These are phyloP conservation scores for Phocoena sinus DNA, from an alignment of 2,113 vertebrate genomes.

Conservation along the genomic window DNA sequence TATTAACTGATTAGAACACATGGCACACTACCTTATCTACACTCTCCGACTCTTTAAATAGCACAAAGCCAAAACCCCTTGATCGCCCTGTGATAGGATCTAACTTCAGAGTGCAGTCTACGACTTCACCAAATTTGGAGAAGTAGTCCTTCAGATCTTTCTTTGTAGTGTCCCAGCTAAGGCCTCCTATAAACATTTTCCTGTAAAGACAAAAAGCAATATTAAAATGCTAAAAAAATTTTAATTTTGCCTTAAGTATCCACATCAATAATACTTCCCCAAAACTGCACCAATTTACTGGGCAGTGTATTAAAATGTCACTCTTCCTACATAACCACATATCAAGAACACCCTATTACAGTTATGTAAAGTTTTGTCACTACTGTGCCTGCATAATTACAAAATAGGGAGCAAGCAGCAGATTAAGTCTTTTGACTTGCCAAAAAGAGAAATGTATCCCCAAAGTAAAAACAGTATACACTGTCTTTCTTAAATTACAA, in stretches of 20 bases:
- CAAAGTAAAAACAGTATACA: background rate
- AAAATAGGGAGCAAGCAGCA: conserved; percentile 43
- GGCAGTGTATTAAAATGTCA: conserved; percentile 47
- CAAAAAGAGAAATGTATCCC: background rate
- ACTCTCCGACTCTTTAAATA: conserved; percentile 96
- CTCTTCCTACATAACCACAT: background rate
- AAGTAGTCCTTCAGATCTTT: conserved; percentile 99
- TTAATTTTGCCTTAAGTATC: conserved; percentile 23
- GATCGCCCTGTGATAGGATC: conserved; percentile 98
- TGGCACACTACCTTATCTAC: conserved; percentile 92
- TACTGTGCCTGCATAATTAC: conserved; percentile 37
- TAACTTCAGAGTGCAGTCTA: conserved; percentile 98
- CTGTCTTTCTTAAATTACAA: background rate
- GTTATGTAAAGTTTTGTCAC: background rate
- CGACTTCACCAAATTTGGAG: conserved; percentile 96
- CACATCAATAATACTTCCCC: conserved; percentile 26
- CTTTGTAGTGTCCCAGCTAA: conserved; percentile 99
- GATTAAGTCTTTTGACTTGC: background rate
- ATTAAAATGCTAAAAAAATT: conserved; percentile 58
- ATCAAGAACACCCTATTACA: background rate
- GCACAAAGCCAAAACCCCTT: conserved; percentile 96
- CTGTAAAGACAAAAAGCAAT: conserved; percentile 82
- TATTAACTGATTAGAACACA: background rate
- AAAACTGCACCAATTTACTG: conserved; percentile 57
- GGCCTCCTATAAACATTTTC: conserved; percentile 98